These are phyloP conservation scores for Aramus guarauna DNA, from an alignment of 2,113 vertebrate species.

Conservation along the genomic window DNA sequence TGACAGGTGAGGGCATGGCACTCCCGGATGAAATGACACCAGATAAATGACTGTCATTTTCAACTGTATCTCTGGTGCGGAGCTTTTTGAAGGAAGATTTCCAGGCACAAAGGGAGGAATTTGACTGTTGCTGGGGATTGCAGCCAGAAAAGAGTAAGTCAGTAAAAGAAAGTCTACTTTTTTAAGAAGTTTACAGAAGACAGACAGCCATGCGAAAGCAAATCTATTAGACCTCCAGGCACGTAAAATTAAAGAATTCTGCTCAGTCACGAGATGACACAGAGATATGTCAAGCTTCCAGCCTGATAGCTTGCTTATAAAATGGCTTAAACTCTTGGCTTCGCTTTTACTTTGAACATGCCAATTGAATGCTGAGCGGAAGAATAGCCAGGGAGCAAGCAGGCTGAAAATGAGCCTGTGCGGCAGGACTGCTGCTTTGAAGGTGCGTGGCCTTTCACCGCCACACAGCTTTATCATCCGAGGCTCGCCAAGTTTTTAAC, in stretches of 20 bases:
- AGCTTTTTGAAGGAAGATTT: neutral
- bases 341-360: constrained; percentile 17
- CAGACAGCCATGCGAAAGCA: neutral
- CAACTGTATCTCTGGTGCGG: fast-evolving
- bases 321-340: constrained; percentile 19
- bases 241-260: constrained; percentile 11
- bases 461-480: neutral
- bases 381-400: neutral
- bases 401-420: constrained; percentile 25
- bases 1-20: neutral
- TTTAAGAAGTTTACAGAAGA: constrained; percentile 19
- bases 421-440: neutral
- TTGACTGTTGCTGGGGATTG: neutral
- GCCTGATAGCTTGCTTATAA: constrained; percentile 11
- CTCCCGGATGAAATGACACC: neutral
- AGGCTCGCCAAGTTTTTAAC: neutral
- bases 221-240: neutral
- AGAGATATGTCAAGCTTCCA: neutral
- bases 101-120: neutral
- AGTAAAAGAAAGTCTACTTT: constrained; percentile 4
- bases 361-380: neutral
- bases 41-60: constrained; percentile 38
- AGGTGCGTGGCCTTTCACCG: neutral
- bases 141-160: neutral
- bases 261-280: neutral